A percentile compares a stretch with the other conserved stretches of the same genome.
Evolutionary conservation across 1,140 invertebrate species (phyloP).

Genomic region (Leptopilina boulardi): DNA sequence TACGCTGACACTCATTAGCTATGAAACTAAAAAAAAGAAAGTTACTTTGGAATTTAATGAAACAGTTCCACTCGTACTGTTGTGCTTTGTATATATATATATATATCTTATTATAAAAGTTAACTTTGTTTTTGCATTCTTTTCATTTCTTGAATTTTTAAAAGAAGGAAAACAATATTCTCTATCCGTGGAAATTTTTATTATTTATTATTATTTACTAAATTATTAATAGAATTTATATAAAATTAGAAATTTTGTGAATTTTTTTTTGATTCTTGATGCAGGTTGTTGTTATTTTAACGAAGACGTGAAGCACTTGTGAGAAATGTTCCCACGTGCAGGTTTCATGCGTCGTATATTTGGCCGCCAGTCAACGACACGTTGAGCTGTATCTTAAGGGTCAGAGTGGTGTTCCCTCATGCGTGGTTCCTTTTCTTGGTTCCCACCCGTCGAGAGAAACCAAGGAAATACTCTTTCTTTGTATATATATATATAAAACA

Average conservation of each 20-base stretch:
- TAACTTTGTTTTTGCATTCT: not conserved
- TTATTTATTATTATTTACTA: too few relatives aligned
- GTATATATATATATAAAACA: conserved; percentile 36
- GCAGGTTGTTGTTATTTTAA: conserved; percentile 20
- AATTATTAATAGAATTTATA: too few relatives aligned
- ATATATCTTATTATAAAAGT: conserved; percentile 2
- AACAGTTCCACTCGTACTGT: not conserved
- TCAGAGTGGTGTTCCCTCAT: conserved; percentile 65
- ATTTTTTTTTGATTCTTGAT: not conserved
- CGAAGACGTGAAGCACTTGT: conserved; percentile 42
- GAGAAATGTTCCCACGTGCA: conserved; percentile 58
- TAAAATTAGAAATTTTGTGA: not conserved
- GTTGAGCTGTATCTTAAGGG: conserved; percentile 54
- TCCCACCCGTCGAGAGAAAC: conserved; percentile 56
- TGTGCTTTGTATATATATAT: conserved; percentile 1
- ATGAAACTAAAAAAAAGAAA: not conserved
- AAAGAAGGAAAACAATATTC: too few relatives aligned
- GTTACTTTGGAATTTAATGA: conserved; percentile 1
- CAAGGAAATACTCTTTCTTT: conserved; percentile 45
- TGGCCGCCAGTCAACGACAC: conserved; percentile 58
- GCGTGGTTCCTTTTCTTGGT: conserved; percentile 65
- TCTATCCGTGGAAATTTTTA: too few relatives aligned
- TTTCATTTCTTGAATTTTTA: not conserved
- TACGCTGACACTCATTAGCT: conserved; percentile 29
- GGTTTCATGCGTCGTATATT: conserved; percentile 55